Evolutionary conservation across 2,113 vertebrate genomes (phyloP), one percentile per base, ranked within the genome.

Genomic region (Acrocephalus arundinaceus): DNA sequence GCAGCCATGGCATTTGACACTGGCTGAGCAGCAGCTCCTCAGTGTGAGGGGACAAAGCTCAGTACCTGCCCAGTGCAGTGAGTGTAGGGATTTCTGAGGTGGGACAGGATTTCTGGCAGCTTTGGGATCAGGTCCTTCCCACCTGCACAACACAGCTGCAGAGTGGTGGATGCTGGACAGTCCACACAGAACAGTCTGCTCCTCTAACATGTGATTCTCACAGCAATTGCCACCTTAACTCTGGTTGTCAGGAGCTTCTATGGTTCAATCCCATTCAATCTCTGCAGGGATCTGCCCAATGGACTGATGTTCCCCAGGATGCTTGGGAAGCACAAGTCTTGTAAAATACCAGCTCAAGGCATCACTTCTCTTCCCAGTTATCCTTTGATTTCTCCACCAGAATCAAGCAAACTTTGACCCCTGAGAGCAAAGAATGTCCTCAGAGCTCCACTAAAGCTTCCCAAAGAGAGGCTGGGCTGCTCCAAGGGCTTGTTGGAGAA

Each of bases 81-180:
- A 37, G 57, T 18, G 30, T 10, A 27, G 84, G 1, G 43, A 49
- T 33, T 52, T 15, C 43, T 31, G 65, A 1, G 0, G 55, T 5
- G 24, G 55, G 8, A 25, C 1, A 4, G 49, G 51, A 55, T 54
- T 31, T 66, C 66, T 49, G 35, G 48, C 58, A 49, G 66, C 48
- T 67, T 72, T 0, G 6, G 63, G 48, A 21, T 43, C 49, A 24
- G 45, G 27, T 45, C 84, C 81, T 65, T 33, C 61, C 17, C 67
- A n/a, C 9, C 35, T 4, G 23, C 48, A 59, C 46, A 5, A 1
- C 27, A 10, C 0, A 1, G 35, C 43, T 68, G 49, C 12, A 63
- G 77, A 21, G 19, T 51, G 62, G 14, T 1, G 1, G 78, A 5
- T 39, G 52, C 75, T 13, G 20, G 27, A 15, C 54, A 48, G 35